These are phyloP conservation scores for Cacatua alba DNA, from an alignment of 2,113 vertebrate species.

Conservation along the genomic window DNA sequence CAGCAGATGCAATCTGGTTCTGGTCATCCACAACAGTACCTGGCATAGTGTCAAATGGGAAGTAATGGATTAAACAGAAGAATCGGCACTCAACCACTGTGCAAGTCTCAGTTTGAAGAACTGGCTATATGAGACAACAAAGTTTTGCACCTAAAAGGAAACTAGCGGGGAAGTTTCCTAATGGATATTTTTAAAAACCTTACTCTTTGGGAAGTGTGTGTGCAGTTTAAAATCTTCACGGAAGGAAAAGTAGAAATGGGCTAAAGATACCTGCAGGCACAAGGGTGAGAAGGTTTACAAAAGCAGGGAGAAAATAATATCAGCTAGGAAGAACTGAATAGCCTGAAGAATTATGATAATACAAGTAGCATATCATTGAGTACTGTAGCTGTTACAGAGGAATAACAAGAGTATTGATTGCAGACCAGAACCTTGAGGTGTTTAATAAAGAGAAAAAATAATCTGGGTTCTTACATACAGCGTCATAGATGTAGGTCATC, in stretches of 20 bases:
- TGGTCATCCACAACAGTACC: not conserved
- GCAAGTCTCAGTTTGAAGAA: not conserved
- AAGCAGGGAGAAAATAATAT: not conserved
- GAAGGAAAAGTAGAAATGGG: not conserved
- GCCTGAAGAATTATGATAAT: not conserved
- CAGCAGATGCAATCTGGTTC: not conserved
- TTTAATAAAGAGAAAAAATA: not conserved
- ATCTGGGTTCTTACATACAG: not conserved
- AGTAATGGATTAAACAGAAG: not conserved
- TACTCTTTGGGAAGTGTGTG: not conserved
- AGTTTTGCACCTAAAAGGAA: not conserved
- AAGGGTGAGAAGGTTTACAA: not conserved
- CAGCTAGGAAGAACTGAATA: not conserved
- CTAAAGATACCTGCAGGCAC: not conserved
- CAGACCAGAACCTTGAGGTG: not conserved
- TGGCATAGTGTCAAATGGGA: not conserved
- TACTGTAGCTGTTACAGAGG: not conserved
- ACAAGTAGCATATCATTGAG: not conserved
- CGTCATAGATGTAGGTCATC: not conserved
- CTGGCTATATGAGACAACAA: not conserved
- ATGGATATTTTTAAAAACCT: not conserved
- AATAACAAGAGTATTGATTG: not conserved
- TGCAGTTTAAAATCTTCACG: not conserved
- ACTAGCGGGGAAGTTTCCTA: not conserved
- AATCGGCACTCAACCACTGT: not conserved